Conservation (phyloP, 2,797 vertebrate species). For the Limnodromus scolopaceus region DNA sequence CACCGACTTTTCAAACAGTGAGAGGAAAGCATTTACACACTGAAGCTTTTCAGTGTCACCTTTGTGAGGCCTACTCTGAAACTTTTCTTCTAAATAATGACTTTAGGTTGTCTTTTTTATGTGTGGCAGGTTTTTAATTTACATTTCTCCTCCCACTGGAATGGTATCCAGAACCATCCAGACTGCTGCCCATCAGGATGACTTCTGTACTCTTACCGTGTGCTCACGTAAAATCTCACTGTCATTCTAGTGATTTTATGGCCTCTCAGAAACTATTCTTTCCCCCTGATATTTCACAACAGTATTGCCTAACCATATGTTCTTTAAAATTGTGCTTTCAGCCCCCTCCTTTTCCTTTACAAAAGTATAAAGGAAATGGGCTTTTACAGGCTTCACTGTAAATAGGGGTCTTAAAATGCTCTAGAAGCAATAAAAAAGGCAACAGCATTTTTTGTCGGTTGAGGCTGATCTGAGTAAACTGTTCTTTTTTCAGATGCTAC, state of each 20-base stretch:
- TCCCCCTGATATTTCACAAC: slow-evolving; percentile 24
- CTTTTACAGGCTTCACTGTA: neutral
- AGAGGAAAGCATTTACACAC: neutral
- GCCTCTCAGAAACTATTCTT: neutral
- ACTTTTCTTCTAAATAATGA: neutral
- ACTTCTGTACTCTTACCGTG: neutral
- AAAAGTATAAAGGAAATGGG: slow-evolving; percentile 11
- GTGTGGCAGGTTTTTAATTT: neutral
- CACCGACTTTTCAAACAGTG: neutral
- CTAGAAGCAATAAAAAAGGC: neutral
- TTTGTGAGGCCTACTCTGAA: neutral
- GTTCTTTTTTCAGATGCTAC: neutral
- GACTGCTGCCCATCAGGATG: neutral
- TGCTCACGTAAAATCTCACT: neutral
- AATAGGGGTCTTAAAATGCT: slow-evolving; percentile 35
- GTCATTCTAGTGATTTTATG: slow-evolving; percentile 24
- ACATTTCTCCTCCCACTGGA: neutral
- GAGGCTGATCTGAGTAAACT: neutral
- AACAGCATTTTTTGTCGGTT: neutral
- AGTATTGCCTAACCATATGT: neutral
- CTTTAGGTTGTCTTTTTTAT: neutral
- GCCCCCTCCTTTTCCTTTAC: neutral
- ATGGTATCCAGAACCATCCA: neutral
- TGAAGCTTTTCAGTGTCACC: neutral
- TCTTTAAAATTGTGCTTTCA: neutral